These are phyloP conservation scores for Calcarius ornatus DNA, from an alignment of 2,113 vertebrate species.

Conservation along the genomic window DNA sequence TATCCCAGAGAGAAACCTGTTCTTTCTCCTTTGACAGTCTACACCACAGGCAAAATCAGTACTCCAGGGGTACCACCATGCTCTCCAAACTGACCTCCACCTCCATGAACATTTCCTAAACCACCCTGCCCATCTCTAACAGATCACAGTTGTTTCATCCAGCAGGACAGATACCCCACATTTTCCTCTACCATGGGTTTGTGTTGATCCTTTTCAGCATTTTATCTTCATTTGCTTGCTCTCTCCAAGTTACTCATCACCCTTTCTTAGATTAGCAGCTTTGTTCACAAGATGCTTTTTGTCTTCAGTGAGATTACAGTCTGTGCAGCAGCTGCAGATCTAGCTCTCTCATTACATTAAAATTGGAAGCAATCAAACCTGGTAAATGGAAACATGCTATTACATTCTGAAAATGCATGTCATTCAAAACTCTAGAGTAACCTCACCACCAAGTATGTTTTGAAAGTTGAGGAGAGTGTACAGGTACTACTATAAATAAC, in stretches of 20 bases:
- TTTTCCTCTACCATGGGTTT: background rate
- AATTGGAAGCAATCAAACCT: background rate
- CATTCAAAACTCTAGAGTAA: background rate
- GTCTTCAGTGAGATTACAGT: background rate
- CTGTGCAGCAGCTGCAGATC: background rate
- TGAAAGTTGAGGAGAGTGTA: background rate
- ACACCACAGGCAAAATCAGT: background rate
- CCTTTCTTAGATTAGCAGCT: background rate
- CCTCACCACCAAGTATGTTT: background rate
- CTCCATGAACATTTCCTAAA: background rate
- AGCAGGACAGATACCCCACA: background rate
- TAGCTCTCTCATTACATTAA: background rate
- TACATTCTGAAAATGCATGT: background rate
- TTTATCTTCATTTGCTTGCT: background rate
- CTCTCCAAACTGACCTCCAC: background rate
- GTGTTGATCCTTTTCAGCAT: background rate
- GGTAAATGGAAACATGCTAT: background rate
- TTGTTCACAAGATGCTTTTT: background rate
- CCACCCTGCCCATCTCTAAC: background rate
- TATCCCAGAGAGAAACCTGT: background rate
- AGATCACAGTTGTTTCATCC: background rate
- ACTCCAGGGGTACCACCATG: accelerated
- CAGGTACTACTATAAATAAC: background rate
- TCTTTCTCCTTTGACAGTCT: background rate
- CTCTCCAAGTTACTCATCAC: background rate